Conservation (phyloP, 2,888 invertebrate genomes). For the Chalcosyrphus nemorum region DNA sequence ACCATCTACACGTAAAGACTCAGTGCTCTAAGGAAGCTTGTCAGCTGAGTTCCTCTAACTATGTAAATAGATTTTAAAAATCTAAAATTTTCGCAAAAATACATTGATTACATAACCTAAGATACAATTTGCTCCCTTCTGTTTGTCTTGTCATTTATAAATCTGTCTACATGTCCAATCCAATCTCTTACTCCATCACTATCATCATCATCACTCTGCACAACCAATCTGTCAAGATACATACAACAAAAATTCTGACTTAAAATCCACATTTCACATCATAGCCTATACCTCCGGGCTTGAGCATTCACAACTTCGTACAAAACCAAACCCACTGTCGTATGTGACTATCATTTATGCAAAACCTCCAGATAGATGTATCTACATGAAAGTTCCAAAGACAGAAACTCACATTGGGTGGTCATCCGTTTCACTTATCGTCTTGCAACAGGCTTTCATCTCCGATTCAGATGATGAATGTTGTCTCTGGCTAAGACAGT, state of each 20-base stretch:
- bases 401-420: conserved; percentile 59
- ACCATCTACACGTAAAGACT: no score
- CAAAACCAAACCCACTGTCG: conserved; percentile 26
- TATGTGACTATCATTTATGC: conserved; percentile 42
- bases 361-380: conserved; percentile 40
- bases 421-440: conserved; percentile 64
- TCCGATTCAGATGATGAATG: conserved; percentile 67
- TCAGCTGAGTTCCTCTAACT: no score
- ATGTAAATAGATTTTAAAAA: no score
- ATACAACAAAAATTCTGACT: conserved; percentile 5
- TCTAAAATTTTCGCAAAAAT: no score
- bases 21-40: no score
- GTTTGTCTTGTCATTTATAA: no score
- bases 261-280: conserved; percentile 28
- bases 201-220: not conserved
- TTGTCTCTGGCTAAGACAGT: conserved; percentile 43
- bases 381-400: conserved; percentile 43
- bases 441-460: conserved; percentile 62
- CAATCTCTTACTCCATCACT: not conserved
- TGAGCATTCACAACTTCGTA: conserved; percentile 27
- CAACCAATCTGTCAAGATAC: not conserved
- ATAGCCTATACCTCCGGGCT: conserved; percentile 20
- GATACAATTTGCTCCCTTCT: no score
- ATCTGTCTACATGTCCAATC: no score
- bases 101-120: no score